phyloP scores from a whole-genome alignment of 2,113 vertebrate species.

The Amazona guildingii region DNA sequence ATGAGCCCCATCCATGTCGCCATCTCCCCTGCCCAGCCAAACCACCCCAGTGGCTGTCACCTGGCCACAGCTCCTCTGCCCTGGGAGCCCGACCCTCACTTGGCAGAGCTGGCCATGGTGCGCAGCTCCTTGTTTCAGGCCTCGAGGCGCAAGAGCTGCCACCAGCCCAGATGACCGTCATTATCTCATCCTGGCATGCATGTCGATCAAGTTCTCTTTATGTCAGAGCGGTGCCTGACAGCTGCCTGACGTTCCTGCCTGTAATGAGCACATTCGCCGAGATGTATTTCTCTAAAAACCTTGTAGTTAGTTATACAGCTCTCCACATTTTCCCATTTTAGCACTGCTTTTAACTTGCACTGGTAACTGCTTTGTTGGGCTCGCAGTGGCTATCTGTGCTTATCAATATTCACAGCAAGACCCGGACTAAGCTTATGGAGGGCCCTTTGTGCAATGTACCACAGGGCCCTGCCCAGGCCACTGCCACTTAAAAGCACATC shows the following conservation, averaged over 20 bases:
- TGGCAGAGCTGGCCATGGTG: not conserved
- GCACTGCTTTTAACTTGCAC: not conserved
- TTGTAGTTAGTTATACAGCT: not conserved
- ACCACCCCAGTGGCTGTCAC: fast-evolving
- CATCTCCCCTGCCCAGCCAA: not conserved
- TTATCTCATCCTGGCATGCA: not conserved
- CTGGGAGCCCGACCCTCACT: fast-evolving
- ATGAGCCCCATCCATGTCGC: not conserved
- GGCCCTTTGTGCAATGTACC: not conserved
- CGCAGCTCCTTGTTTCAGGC: not conserved
- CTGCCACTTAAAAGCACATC: not conserved
- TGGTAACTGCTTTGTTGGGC: not conserved
- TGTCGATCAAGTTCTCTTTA: not conserved
- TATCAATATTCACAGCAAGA: not conserved
- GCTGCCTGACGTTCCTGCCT: not conserved
- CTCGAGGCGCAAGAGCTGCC: not conserved
- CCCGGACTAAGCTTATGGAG: not conserved
- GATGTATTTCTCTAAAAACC: not conserved
- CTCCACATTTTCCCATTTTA: not conserved
- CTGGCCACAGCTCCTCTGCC: not conserved
- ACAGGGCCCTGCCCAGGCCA: not conserved
- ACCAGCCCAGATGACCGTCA: not conserved
- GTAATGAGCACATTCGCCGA: not conserved
- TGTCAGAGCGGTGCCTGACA: not conserved
- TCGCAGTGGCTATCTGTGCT: not conserved